phyloP scores from a whole-genome alignment of 2,113 vertebrate species.

The Psittacara wagleri region DNA sequence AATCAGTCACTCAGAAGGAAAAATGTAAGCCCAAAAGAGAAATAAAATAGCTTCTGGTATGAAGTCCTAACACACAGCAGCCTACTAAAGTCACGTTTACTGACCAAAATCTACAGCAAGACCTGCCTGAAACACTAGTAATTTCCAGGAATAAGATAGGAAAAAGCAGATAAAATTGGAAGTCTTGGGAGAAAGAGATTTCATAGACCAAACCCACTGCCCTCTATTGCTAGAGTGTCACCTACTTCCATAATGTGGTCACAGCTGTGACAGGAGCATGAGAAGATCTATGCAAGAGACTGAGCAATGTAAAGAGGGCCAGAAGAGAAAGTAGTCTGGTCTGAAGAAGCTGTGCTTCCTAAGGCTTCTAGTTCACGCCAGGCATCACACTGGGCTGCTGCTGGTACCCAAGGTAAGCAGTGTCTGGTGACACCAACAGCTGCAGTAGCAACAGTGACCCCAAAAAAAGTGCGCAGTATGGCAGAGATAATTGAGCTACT shows the following conservation, averaged over 20 bases:
- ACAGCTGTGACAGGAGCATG: not conserved
- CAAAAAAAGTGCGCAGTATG: not conserved
- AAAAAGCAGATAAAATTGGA: not conserved
- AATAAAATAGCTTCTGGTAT: not conserved
- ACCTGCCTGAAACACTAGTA: not conserved
- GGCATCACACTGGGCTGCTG: not conserved
- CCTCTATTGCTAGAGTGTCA: not conserved
- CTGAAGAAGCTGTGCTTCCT: not conserved
- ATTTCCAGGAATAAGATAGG: not conserved
- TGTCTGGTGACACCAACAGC: not conserved
- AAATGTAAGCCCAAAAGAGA: not conserved
- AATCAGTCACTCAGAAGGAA: not conserved
- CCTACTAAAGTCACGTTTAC: not conserved
- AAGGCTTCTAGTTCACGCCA: not conserved
- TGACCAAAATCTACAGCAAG: not conserved
- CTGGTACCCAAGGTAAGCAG: not conserved
- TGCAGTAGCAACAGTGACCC: not conserved
- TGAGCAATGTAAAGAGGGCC: not conserved
- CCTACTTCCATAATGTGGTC: rapidly evolving
- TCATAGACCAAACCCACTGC: not conserved
- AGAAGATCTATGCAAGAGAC: not conserved
- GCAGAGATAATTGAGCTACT: not conserved
- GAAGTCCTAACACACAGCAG: not conserved
- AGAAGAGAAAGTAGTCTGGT: rapidly evolving
- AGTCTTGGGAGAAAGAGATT: not conserved